A percentile compares a stretch with the other conserved stretches of the same genome.
phyloP scores from a whole-genome alignment of 2,113 vertebrate genomes.

The Trichechus manatus region DNA sequence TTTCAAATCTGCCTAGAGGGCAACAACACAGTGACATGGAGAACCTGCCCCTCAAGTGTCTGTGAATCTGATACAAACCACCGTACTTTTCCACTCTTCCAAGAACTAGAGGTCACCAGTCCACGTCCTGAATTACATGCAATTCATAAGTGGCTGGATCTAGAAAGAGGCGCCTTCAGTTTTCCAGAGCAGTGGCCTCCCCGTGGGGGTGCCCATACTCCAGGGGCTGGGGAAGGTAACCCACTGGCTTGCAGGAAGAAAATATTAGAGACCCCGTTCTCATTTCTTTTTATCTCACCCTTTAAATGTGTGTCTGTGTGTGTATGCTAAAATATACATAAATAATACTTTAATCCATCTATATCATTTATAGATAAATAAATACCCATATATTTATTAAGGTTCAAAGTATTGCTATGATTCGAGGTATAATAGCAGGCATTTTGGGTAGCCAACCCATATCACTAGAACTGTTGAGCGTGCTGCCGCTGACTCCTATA shows the following conservation, averaged over 20 bases:
- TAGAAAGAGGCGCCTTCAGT: background rate
- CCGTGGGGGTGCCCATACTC: background rate
- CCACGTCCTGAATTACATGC: background rate
- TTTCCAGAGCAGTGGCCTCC: background rate
- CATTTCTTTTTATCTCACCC: background rate
- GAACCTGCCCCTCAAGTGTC: background rate
- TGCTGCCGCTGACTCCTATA: background rate
- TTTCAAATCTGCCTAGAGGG: background rate
- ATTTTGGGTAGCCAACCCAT: background rate
- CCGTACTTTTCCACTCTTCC: background rate
- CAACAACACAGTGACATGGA: background rate
- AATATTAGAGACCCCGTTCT: background rate
- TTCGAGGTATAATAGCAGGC: background rate
- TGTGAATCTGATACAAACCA: background rate
- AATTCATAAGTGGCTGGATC: background rate
- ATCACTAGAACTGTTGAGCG: no score
- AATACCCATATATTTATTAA: background rate
- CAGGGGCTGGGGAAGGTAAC: background rate
- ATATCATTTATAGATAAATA: background rate
- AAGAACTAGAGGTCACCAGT: background rate
- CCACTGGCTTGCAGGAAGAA: background rate
- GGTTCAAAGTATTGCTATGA: background rate
- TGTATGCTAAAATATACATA: background rate
- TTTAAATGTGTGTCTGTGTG: background rate
- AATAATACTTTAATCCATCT: background rate